A percentile compares a stretch with the other conserved stretches of the same genome.
These are phyloP conservation scores for Ostrea edulis DNA, from an alignment of 1,140 invertebrate species.

Conservation along the genomic window DNA sequence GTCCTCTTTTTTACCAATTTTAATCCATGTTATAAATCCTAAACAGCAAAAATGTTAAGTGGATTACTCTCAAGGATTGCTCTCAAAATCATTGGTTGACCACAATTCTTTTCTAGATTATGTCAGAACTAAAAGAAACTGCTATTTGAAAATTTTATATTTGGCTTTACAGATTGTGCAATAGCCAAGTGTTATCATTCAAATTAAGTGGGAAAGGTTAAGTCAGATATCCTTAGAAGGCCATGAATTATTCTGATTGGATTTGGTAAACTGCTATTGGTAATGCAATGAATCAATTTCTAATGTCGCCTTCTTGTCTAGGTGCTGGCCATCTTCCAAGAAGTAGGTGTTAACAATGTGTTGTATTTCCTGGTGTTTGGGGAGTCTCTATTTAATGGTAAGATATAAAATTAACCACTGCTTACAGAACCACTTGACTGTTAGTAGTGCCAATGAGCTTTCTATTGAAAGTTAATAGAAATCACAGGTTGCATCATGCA, in stretches of 20 bases:
- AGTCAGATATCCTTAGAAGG: background rate
- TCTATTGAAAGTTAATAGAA: no score
- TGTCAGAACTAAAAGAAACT: background rate
- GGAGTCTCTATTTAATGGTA: conserved; percentile 94
- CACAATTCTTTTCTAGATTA: background rate
- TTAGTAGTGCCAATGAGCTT: no score
- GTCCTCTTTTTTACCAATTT: no score
- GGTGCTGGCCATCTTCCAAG: conserved; percentile 98
- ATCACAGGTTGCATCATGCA: no score
- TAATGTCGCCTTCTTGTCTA: conserved; percentile 57
- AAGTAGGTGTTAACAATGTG: conserved; percentile 98
- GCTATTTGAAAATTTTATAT: background rate
- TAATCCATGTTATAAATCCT: no score
- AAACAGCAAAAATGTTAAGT: no score
- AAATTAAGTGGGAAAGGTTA: background rate
- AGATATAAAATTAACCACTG: conserved; percentile 41
- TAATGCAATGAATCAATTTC: conserved; percentile 15
- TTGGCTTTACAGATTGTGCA: no score
- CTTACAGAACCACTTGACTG: background rate
- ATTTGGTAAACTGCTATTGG: background rate
- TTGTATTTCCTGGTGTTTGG: conserved; percentile 99
- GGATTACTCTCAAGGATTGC: no score
- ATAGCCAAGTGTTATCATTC: background rate
- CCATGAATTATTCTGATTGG: background rate
- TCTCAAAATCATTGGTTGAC: background rate